Conservation (phyloP, 2,888 invertebrate species). For the Eupeodes latifasciatus region DNA sequence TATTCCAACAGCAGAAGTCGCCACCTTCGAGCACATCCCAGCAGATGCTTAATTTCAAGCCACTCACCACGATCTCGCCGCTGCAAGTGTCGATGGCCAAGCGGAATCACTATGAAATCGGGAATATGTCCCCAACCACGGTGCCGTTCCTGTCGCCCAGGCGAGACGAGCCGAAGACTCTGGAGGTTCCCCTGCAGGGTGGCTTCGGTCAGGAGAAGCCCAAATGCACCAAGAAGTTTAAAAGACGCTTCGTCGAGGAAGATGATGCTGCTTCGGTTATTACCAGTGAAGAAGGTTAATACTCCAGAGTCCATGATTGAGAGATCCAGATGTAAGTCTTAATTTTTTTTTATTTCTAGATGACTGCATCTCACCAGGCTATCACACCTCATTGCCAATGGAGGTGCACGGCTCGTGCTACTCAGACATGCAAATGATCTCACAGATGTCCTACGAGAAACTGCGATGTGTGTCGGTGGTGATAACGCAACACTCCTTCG, state of each 20-base stretch:
- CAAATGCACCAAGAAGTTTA: conserved; percentile 83
- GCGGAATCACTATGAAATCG: conserved; percentile 81
- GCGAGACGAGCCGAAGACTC: conserved; percentile 81
- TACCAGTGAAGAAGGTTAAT: conserved; percentile 83
- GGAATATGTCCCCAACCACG: conserved; percentile 82
- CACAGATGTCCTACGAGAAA: conserved; percentile 83
- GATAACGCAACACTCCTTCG: conserved; percentile 84
- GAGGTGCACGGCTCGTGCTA: conserved; percentile 84
- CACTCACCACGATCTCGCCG: conserved; percentile 82
- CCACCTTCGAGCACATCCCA: conserved; percentile 82
- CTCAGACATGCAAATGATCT: conserved; percentile 84
- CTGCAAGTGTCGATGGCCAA: conserved; percentile 83
- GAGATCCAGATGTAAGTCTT: neutral
- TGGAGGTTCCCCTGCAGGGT: conserved; percentile 82
- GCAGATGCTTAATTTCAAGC: conserved; percentile 82
- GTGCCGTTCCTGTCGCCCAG: conserved; percentile 82
- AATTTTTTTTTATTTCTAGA: conserved; percentile 77
- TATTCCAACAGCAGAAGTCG: conserved; percentile 80
- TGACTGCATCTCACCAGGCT: conserved; percentile 84
- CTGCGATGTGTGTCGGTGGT: conserved; percentile 82
- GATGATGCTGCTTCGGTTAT: conserved; percentile 84
- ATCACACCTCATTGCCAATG: conserved; percentile 83
- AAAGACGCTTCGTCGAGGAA: conserved; percentile 83
- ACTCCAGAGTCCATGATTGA: conserved; percentile 9
- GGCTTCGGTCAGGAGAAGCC: conserved; percentile 82